Conservation (phyloP, 2,113 vertebrate species). For the Erythrocercus mccallii region DNA sequence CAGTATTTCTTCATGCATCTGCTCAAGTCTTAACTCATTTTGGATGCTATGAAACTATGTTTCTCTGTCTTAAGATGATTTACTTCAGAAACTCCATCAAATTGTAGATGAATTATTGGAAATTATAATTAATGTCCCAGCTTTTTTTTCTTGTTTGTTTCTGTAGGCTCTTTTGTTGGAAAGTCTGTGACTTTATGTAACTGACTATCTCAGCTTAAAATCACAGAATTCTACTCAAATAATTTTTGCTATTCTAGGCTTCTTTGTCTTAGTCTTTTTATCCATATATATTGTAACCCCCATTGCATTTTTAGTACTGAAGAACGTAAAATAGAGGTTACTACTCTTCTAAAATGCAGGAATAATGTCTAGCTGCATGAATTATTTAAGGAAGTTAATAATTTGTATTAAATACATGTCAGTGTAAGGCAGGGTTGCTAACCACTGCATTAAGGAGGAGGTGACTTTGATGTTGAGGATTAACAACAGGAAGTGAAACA, state of each 20-base stretch:
- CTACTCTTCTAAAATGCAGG: slow-evolving; percentile 56
- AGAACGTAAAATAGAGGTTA: slow-evolving; percentile 51
- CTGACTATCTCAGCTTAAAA: neutral
- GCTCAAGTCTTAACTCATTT: slow-evolving; percentile 56
- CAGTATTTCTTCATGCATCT: slow-evolving; percentile 53
- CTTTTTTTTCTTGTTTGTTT: neutral
- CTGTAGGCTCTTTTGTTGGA: neutral
- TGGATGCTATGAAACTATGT: slow-evolving; percentile 33
- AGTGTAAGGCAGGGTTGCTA: slow-evolving; percentile 73
- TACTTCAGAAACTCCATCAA: slow-evolving; percentile 43
- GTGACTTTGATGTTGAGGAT: slow-evolving; percentile 80
- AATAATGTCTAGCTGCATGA: slow-evolving; percentile 54
- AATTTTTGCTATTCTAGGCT: slow-evolving; percentile 42
- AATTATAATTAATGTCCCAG: slow-evolving; percentile 23
- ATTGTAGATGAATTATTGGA: neutral
- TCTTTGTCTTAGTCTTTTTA: slow-evolving; percentile 47
- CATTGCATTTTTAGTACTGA: slow-evolving; percentile 19
- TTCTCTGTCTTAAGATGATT: slow-evolving; percentile 4
- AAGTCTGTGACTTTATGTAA: slow-evolving; percentile 21
- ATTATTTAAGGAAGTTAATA: slow-evolving; percentile 62
- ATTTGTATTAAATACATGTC: slow-evolving; percentile 64
- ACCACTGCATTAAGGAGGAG: slow-evolving; percentile 77
- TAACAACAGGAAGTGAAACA: slow-evolving; percentile 81
- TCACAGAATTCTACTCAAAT: neutral
- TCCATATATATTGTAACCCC: neutral